Conservation (phyloP, 2,797 vertebrate genomes). For the Phyllotis vaccarum region DNA sequence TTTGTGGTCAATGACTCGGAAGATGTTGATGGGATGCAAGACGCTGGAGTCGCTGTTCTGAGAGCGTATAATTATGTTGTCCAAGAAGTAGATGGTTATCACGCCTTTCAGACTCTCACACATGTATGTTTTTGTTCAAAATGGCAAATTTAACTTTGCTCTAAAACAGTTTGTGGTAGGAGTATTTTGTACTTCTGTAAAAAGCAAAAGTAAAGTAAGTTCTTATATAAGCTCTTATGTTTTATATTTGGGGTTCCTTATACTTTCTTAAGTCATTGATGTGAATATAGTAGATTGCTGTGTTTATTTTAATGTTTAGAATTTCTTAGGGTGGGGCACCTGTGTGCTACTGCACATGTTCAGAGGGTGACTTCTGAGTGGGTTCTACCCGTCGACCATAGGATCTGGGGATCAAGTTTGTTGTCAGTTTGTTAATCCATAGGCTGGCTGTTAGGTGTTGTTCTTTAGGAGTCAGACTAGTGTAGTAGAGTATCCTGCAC, state of each 20-base stretch:
- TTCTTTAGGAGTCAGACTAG: neutral
- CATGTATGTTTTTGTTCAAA: constrained; percentile 90
- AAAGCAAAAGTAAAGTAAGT: constrained; percentile 18
- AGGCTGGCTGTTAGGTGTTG: neutral
- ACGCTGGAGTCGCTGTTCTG: constrained; percentile 95
- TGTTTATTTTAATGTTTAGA: neutral
- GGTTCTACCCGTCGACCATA: neutral
- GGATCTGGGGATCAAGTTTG: neutral
- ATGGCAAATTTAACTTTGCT: constrained; percentile 32
- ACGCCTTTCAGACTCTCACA: constrained; percentile 94
- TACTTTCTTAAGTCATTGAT: neutral
- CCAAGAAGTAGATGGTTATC: constrained; percentile 94
- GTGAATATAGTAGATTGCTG: neutral
- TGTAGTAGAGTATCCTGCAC: neutral
- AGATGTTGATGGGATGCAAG: constrained; percentile 95
- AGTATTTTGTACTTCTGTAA: constrained; percentile 16
- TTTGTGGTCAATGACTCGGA: constrained; percentile 96
- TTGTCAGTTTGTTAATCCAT: neutral
- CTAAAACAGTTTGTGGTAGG: constrained; percentile 11
- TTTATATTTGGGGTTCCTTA: constrained; percentile 42
- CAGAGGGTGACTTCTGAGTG: neutral
- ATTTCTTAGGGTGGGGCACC: neutral
- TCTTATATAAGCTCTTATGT: neutral
- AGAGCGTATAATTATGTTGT: constrained; percentile 96
- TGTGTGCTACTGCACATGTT: neutral